Evolutionary conservation across 2,113 vertebrate species (phyloP).

Genomic region (Perca fluviatilis): DNA sequence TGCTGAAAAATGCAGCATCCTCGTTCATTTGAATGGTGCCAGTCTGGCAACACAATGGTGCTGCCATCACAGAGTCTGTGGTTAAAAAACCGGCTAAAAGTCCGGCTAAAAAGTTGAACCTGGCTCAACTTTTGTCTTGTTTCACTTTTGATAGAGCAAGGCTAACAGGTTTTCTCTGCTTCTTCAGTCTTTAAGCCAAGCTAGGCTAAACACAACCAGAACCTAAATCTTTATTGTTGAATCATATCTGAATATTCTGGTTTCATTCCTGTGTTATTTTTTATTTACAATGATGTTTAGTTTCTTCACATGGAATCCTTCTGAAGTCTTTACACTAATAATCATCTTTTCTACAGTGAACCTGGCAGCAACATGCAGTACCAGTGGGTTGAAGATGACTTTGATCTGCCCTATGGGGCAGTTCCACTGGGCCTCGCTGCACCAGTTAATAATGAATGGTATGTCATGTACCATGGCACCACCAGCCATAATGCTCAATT

Average conservation of each 20-base stretch:
- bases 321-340: not conserved
- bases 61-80: no score
- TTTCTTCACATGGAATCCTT: not conserved
- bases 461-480: constrained; percentile 84
- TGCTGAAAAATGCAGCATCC: no score
- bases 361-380: constrained; percentile 4
- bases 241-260: not conserved
- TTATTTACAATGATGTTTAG: not conserved
- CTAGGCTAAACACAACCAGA: not conserved
- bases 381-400: constrained; percentile 69
- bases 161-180: not conserved
- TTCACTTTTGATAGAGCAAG: not conserved
- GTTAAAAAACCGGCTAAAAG: no score
- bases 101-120: no score
- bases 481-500: not conserved
- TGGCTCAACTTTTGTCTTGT: no score
- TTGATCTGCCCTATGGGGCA: accelerated
- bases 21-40: no score
- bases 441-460: accelerated
- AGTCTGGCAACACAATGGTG: no score
- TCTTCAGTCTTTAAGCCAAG: not conserved
- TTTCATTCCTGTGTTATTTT: not conserved
- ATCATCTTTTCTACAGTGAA: accelerated
- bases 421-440: accelerated
- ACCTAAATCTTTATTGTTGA: not conserved